A percentile compares a stretch with the other conserved stretches of the same genome.
Conservation (phyloP, 2,888 invertebrate genomes). For the Agapostemon virescens region DNA sequence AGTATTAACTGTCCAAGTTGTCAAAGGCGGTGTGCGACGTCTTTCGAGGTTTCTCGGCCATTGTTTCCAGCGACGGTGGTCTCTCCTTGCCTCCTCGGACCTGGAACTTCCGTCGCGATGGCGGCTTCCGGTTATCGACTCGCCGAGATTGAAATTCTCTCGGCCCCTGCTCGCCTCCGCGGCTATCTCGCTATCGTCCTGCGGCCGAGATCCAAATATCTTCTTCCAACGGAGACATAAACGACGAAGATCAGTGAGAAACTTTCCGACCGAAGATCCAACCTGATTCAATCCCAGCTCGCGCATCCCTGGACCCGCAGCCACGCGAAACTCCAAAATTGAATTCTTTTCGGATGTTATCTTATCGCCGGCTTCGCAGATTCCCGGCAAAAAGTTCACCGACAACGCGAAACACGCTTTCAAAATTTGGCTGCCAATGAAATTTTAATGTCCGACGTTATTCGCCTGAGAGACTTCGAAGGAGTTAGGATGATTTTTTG, state of each 20-base stretch:
- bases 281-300: conserved; percentile 2
- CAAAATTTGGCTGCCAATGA: background rate
- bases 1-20: conserved; percentile 68
- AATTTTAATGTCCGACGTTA: background rate
- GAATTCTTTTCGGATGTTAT: conserved; percentile 23
- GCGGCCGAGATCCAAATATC: conserved; percentile 25
- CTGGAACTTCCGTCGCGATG: conserved; percentile 43
- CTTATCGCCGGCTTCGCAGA: background rate
- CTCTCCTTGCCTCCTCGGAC: background rate
- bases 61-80: conserved; percentile 54
- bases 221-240: conserved; percentile 24
- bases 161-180: conserved; percentile 8
- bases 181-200: background rate
- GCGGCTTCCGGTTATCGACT: conserved; percentile 59
- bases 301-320: background rate
- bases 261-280: conserved; percentile 14
- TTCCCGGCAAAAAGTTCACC: background rate
- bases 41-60: conserved; percentile 57
- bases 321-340: conserved; percentile 19
- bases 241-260: conserved; percentile 22
- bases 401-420: background rate
- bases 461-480: background rate
- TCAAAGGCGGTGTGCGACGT: conserved; percentile 55
- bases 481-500: too few species aligned
- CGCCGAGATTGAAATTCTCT: conserved; percentile 63